Evolutionary conservation across 92 coral and sea anemone genomes (phyloP), one percentile per base, ranked within the genome.

Genomic region (Phenganax marumi): DNA sequence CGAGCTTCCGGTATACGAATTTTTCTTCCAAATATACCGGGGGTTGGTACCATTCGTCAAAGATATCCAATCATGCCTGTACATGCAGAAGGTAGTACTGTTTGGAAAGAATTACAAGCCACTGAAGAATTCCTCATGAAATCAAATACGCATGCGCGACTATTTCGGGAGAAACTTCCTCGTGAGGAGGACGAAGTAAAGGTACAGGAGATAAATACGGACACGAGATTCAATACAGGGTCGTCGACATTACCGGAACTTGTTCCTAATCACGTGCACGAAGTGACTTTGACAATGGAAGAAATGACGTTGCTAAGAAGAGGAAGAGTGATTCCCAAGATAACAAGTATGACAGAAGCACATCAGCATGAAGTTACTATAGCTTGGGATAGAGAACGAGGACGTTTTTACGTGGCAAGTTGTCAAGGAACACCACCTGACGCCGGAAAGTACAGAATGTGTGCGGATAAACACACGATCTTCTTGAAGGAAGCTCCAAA

Each of bases 21-120:
- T 50, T 84, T 84, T 52, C 21, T 75, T 19, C 86, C 86, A 5
- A 74, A 84, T 52, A 84, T 84, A 8, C 81, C 86, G 6, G 87
- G 82, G 10, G 87, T 84, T 17, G 82, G 87, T 13, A 71, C 62
- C 2, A 14, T 84, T 5, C 51, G 81, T 8, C 81, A 73, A 48
- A 64, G 70, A 13, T 64, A 64, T 12, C 68, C 68, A 8, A 62
- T 62, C 25, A 7, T 62, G 8, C 68, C 68, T 19, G 25, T 62
- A 62, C 68, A 62, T 8, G 68, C 68, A 2, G 68, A 62, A 62
- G 68, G 68, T 7, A 21, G 39, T 13, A 62, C 68, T 0, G 68
- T 23, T 23, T 62, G 68, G 68, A 62, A 62, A 19, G 68, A 62
- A 39, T 21, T 62, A 17, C 12, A 62, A 62, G 68, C 68, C 12